These are phyloP conservation scores for Pangasianodon hypophthalmus DNA, from an alignment of 2,113 vertebrate species.

Conservation along the genomic window DNA sequence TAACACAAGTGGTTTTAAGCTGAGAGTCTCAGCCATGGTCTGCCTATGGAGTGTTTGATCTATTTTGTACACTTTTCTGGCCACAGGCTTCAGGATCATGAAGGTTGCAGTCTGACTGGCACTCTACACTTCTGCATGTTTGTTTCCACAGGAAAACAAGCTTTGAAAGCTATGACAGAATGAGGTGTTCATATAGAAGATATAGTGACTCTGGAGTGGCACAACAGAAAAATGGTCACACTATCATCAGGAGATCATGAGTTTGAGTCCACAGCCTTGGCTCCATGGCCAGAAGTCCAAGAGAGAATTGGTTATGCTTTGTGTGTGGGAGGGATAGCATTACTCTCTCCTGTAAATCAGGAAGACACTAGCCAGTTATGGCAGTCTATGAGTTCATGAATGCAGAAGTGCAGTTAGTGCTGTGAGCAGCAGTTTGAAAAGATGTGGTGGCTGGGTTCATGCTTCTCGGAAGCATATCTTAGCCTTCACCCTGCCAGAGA, in stretches of 20 bases:
- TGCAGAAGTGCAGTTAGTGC: neutral
- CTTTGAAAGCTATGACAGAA: neutral
- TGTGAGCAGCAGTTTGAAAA: neutral
- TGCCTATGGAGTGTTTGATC: neutral
- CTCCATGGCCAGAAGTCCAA: neutral
- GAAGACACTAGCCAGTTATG: neutral
- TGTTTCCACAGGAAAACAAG: neutral
- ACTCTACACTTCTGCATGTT: neutral
- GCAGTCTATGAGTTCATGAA: neutral
- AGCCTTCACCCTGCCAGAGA: neutral
- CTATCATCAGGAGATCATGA: neutral
- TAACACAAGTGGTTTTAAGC: neutral
- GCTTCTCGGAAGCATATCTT: neutral
- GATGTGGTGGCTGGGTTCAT: neutral
- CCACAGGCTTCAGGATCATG: neutral
- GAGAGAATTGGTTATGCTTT: neutral
- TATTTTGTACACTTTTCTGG: neutral
- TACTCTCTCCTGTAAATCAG: neutral
- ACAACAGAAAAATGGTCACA: neutral
- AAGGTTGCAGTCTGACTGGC: neutral
- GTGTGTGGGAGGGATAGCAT: neutral
- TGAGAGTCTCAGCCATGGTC: neutral
- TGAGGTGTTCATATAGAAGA: slow-evolving; percentile 5
- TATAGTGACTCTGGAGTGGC: neutral
- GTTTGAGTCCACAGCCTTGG: neutral